Evolutionary conservation across 2,797 vertebrate species (phyloP), one percentile per base, ranked within the genome.

Genomic region (Kryptopterus vitreolus): DNA sequence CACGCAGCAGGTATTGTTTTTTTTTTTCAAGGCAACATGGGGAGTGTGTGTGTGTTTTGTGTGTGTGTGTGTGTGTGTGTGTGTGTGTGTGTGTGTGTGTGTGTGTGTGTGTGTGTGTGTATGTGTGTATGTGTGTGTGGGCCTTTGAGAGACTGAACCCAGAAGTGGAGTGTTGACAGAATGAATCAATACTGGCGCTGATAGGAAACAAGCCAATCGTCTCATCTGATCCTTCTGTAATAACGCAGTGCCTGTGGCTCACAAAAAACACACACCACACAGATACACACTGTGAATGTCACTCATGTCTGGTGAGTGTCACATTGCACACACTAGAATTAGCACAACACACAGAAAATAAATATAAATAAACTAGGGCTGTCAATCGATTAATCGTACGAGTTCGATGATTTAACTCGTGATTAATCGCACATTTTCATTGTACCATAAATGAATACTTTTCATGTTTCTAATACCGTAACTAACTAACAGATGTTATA

Each of bases 131-230:
- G 35, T 24, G 48, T 80, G 77, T 81, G 61, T 80, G 76, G 38
- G 52, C 55, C 24, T 71, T 76, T 63, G 62, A 81, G 77, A 88
- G 86, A 85, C 87, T 86, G 77, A 81, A 73, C 80, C 78, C 78
- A 72, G 76, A 63, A 81, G 79, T 82, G 80, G 38, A 77, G 66
- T 85, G 85, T 86, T 86, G 83, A 87, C 83, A 76, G 79, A 86
- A 69, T 62, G 48, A 80, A 88, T 87, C 87, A 76, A 88, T 87
- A 81, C 76, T 55, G 62, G 63, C 70, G 75, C 66, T 83, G 83
- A 84, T 82, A 84, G 76, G 78, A 84, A 85, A 85, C 46, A 77
- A 74, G 78, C 57, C 77, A 76, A 82, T 80, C 68, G 31, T 72
- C 76, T 81, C 82, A 72, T 81, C 83, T 81, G 80, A 85, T 81